Conservation (phyloP, 2,888 invertebrate genomes). For the Hanleya hanleyi region DNA sequence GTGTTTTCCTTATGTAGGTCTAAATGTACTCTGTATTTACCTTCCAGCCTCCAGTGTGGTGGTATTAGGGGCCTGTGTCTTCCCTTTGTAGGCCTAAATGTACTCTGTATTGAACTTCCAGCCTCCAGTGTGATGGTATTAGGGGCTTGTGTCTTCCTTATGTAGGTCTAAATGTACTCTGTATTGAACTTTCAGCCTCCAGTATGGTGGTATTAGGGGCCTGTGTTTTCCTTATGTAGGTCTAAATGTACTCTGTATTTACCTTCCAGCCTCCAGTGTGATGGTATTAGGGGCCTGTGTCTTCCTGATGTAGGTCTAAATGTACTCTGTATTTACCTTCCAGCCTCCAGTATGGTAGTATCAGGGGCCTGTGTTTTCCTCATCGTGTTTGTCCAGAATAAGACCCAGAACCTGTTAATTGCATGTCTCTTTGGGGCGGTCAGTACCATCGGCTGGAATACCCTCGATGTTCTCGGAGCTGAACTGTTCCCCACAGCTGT, state of each 20-base stretch:
- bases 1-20: no score
- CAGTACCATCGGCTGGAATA: slow-evolving; percentile 75
- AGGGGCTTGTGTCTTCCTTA: no score
- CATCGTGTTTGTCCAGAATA: slow-evolving; percentile 62
- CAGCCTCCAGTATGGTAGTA: slow-evolving; percentile 69
- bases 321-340: slow-evolving; percentile 13
- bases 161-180: no score
- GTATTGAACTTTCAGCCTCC: background rate
- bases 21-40: no score
- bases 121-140: no score
- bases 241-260: background rate
- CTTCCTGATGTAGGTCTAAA: background rate
- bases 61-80: no score
- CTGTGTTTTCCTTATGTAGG: no score
- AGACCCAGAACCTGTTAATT: slow-evolving; percentile 63
- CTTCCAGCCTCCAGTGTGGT: no score
- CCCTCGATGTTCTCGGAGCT: slow-evolving; percentile 92
- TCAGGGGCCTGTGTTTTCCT: slow-evolving; percentile 70
- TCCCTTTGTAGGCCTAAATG: no score
- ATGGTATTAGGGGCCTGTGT: background rate
- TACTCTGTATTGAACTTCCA: no score
- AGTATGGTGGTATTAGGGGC: background rate
- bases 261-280: background rate
- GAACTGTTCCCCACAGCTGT: slow-evolving; percentile 95
- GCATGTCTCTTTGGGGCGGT: slow-evolving; percentile 73